phyloP scores from a whole-genome alignment of 2,797 vertebrate genomes.

The Naso thynnoides region DNA sequence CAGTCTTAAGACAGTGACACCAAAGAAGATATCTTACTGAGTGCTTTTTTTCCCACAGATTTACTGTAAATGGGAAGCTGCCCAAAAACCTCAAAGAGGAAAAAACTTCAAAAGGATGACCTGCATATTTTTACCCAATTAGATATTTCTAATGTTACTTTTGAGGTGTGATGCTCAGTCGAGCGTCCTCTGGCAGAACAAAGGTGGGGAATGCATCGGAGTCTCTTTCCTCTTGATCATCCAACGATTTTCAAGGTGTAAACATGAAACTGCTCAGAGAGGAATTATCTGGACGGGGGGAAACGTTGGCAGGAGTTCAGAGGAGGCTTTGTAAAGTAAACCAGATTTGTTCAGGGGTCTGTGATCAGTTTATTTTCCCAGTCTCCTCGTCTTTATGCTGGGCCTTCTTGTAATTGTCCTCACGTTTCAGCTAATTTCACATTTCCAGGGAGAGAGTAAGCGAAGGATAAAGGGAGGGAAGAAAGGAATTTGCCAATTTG shows the following conservation, averaged over 20 bases:
- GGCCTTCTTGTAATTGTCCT: conserved; percentile 82
- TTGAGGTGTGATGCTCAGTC: conserved; percentile 75
- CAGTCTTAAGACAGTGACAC: conserved; percentile 61
- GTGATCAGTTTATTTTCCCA: conserved; percentile 83
- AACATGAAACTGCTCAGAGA: conserved; percentile 79
- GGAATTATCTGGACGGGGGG: conserved; percentile 73
- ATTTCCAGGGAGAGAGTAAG: conserved; percentile 75
- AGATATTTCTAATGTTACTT: conserved; percentile 83
- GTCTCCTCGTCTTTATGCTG: conserved; percentile 68
- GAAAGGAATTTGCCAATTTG: conserved; percentile 64
- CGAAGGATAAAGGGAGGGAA: conserved; percentile 51
- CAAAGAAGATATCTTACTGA: conserved; percentile 62
- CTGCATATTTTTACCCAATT: conserved; percentile 78
- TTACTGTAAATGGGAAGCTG: conserved; percentile 62
- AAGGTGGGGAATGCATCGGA: conserved; percentile 63
- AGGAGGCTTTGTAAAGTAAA: conserved; percentile 83
- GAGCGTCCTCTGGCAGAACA: conserved; percentile 77
- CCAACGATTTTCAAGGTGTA: conserved; percentile 78
- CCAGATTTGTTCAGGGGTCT: conserved; percentile 82
- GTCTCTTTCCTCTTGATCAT: conserved; percentile 74
- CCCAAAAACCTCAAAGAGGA: conserved; percentile 38
- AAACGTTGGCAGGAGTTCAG: conserved; percentile 82
- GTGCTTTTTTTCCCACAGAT: conserved; percentile 71
- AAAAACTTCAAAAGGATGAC: conserved; percentile 72
- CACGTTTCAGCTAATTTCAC: conserved; percentile 84